Percentiles rank a stretch among this genome's conserved stretches.
Conservation (phyloP, 2,113 vertebrate species). For the Rhabdomys dilectus region DNA sequence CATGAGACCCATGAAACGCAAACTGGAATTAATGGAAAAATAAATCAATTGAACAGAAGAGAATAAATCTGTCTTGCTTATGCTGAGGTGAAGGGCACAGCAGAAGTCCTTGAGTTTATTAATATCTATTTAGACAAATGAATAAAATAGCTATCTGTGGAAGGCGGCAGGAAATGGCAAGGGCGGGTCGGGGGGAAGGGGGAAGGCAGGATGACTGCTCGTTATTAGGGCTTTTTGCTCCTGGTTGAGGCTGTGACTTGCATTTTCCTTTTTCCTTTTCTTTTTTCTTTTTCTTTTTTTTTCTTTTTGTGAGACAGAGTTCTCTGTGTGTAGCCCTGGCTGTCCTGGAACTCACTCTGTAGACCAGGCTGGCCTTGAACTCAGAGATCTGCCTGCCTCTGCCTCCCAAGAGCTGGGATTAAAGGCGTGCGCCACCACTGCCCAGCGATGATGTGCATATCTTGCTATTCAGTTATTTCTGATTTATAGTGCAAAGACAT, state of each 20-base stretch:
- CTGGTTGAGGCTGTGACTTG: neutral
- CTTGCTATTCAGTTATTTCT: neutral
- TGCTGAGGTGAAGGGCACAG: conserved; percentile 19
- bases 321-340: neutral
- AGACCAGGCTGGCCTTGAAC: neutral
- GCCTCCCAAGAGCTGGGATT: neutral
- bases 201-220: neutral
- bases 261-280: neutral
- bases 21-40: neutral
- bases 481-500: neutral
- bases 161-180: neutral
- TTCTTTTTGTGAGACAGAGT: neutral
- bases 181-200: neutral
- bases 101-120: conserved; percentile 52
- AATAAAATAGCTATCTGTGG: conserved; percentile 31
- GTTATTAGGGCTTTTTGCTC: neutral
- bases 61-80: conserved; percentile 40
- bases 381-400: neutral
- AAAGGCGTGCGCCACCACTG: neutral
- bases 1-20: neutral
- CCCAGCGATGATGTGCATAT: neutral
- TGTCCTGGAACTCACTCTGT: neutral
- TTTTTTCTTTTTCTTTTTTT: neutral
- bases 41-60: conserved; percentile 39
- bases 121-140: conserved; percentile 54